phyloP scores from a whole-genome alignment of 2,797 vertebrate genomes.

The Notamacropus eugenii region DNA sequence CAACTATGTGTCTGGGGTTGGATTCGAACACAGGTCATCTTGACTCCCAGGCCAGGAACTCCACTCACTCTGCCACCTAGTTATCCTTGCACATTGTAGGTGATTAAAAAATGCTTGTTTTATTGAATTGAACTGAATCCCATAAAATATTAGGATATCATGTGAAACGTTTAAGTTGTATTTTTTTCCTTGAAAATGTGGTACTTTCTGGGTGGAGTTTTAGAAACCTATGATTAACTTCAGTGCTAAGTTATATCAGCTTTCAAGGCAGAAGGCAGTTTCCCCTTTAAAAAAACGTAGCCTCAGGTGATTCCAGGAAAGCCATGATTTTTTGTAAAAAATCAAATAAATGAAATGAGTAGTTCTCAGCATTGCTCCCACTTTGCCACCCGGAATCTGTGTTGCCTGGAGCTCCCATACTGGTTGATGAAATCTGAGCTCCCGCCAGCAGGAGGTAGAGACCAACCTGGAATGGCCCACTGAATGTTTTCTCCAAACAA shows the following conservation, averaged over 20 bases:
- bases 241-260: neutral
- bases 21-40: neutral
- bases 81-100: neutral
- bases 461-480: neutral
- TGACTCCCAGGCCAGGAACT: neutral
- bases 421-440: neutral
- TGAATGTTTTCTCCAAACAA: conserved; percentile 5
- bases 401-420: neutral
- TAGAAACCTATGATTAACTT: neutral
- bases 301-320: neutral
- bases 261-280: neutral
- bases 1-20: neutral
- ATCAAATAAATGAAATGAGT: neutral
- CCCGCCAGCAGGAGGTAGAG: neutral
- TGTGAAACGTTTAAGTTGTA: neutral
- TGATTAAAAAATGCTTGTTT: neutral
- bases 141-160: neutral
- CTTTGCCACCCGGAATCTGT: neutral
- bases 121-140: neutral
- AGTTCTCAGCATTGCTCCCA: neutral
- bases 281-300: neutral
- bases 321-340: neutral
- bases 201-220: neutral
- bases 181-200: neutral
- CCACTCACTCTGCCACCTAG: neutral